Evolutionary conservation across 1,140 invertebrate genomes (phyloP).

Genomic region (Drosophila navojoa): DNA sequence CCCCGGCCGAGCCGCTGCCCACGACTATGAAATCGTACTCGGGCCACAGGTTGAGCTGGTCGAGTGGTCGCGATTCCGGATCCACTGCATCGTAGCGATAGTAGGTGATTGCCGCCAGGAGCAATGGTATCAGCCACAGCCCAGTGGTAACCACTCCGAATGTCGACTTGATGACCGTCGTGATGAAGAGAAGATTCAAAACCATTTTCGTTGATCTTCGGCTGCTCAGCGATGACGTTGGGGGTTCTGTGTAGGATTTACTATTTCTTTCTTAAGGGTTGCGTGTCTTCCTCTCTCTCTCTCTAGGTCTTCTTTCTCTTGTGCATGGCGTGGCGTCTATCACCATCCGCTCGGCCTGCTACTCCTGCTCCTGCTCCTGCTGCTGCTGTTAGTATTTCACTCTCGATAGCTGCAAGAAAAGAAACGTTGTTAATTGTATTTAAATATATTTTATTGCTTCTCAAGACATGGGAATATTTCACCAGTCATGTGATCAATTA

Average conservation of each 20-base stretch:
- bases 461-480: no score
- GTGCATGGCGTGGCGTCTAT: slow-evolving; percentile 60
- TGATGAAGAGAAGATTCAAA: slow-evolving; percentile 88
- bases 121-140: slow-evolving; percentile 91
- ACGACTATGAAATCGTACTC: slow-evolving; percentile 95
- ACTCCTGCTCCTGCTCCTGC: neutral
- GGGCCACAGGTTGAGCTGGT: slow-evolving; percentile 85
- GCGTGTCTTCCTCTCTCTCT: slow-evolving; percentile 28
- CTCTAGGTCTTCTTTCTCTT: slow-evolving; percentile 70
- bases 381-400: no score
- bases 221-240: no score
- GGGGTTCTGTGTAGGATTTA: no score
- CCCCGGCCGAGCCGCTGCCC: slow-evolving; percentile 91
- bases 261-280: neutral
- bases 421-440: no score
- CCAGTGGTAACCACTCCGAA: slow-evolving; percentile 89
- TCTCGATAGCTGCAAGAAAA: slow-evolving; percentile 17
- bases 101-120: slow-evolving; percentile 92
- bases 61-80: slow-evolving; percentile 89
- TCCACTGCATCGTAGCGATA: slow-evolving; percentile 92
- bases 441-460: no score
- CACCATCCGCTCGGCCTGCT: neutral
- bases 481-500: no score
- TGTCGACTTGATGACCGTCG: slow-evolving; percentile 89
- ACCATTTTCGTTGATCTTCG: slow-evolving; percentile 85